Percentiles rank a stretch among this genome's conserved stretches.
Conservation (phyloP, 2,888 invertebrate genomes). For the Caradrina clavipalpis region DNA sequence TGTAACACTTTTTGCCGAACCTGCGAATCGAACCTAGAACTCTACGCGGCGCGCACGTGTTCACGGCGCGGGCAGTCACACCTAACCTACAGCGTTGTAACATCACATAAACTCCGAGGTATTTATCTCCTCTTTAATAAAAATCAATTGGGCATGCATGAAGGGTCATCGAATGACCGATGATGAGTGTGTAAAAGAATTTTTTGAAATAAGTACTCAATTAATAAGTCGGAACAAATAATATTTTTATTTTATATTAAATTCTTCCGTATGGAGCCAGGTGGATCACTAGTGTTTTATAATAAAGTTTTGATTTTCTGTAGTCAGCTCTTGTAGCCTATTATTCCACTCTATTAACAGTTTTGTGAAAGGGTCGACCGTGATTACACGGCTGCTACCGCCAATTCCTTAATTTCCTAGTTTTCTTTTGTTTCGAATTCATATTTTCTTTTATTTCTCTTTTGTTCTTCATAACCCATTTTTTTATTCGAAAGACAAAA, state of each 20-base stretch:
- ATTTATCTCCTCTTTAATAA: constrained; percentile 9
- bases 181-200: too few species aligned
- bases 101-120: neutral
- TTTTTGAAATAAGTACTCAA: too few species aligned
- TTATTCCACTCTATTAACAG: constrained; percentile 18
- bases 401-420: constrained; percentile 22
- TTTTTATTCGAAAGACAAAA: neutral
- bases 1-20: too few species aligned
- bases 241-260: too few species aligned
- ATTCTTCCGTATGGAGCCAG: too few species aligned
- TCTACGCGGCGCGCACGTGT: too few species aligned
- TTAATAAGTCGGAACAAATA: too few species aligned
- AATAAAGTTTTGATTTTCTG: constrained; percentile 3
- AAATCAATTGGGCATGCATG: too few species aligned
- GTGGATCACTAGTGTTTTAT: constrained; percentile 9
- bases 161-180: too few species aligned
- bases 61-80: too few species aligned
- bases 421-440: constrained; percentile 35
- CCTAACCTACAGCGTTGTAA: neutral
- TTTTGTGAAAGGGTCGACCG: constrained; percentile 26
- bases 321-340: neutral
- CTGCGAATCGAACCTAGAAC: too few species aligned
- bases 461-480: constrained; percentile 7
- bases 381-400: constrained; percentile 16
- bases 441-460: constrained; percentile 4